Evolutionary conservation across 2,888 invertebrate species (phyloP), one percentile per base, ranked within the genome.

Genomic region (Apodemia zela): DNA sequence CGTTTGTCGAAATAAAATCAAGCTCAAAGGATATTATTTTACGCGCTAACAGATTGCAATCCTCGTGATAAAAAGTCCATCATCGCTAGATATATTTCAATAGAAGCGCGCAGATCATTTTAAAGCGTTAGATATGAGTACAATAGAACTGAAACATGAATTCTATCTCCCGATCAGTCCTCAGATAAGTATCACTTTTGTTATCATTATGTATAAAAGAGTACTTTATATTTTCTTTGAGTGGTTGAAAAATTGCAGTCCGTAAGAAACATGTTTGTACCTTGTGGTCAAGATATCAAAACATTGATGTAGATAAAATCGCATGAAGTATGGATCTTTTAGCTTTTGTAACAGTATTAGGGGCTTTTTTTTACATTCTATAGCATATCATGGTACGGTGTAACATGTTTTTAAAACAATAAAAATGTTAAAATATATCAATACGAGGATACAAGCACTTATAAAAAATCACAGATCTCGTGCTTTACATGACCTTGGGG

Each of bases 81-180:
- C 74, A 75, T 67, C 68, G 64, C 62, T 68, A 73, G 75, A 79
- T 74, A 73, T 69, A 69, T 69, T 71, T 73, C 76, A 80, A 82
- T 82, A 75, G 82, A 79, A 68, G 70, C 67, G 71, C 69, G 68
- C 71, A 70, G 71, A 73, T 71, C 66, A 71, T 72, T 76, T 79
- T 79, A 84, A 82, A 81, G 81, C 73, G 65, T 68, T 75, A 72
- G 75, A 59, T 76, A 25, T 54, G 54, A 6, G 11, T 54, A 85
- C 80, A 85, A 85, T 79, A 65, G 77, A 75, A 75, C 76, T 78
- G 79, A 83, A 80, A 83, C 76, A 72, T 80, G 80, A 84, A 87
- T 83, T 75, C 72, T 87, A 88, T 87, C 86, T 69, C 65, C 82
- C 78, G 73, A 73, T 74, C 72, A 59, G 63, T 65, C 67, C 63